phyloP scores from a whole-genome alignment of 2,888 invertebrate species.

The Orgyia antiqua region DNA sequence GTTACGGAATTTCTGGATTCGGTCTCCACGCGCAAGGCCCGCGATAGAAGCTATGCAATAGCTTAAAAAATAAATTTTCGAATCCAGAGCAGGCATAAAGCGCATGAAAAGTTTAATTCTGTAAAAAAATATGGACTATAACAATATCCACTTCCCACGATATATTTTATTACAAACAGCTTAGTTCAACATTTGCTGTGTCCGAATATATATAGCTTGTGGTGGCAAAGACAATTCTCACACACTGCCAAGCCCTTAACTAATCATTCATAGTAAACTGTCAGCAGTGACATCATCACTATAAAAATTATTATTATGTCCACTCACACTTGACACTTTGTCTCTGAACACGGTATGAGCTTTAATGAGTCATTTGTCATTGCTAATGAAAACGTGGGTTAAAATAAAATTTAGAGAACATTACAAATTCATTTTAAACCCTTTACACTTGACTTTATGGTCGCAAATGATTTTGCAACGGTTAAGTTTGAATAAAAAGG shows the following conservation, averaged over 20 bases:
- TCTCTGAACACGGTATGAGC: conserved; percentile 27
- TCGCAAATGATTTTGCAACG: no score
- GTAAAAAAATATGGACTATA: no score
- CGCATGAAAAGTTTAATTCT: no score
- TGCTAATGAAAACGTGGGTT: conserved; percentile 21
- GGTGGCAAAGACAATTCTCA: no score
- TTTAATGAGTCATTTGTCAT: conserved; percentile 29
- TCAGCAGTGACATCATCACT: conserved; percentile 18
- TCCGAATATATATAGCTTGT: not conserved
- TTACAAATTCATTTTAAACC: conserved; percentile 8
- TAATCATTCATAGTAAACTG: conserved; percentile 10
- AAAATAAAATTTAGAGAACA: conserved; percentile 11
- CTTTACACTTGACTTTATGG: no score
- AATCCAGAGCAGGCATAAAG: no score
- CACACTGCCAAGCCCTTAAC: conserved; percentile 1
- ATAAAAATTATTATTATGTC: conserved; percentile 9
- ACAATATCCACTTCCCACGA: not conserved
- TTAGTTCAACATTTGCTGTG: not conserved
- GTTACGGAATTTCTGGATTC: no score
- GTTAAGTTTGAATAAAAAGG: no score
- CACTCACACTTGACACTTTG: conserved; percentile 23
- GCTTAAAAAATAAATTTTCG: no score
- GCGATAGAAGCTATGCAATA: no score
- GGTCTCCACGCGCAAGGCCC: no score
- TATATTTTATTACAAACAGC: not conserved